Evolutionary conservation across 2,797 vertebrate genomes (phyloP), one percentile per base, ranked within the genome.

Genomic region (Clarias laeviceps): DNA sequence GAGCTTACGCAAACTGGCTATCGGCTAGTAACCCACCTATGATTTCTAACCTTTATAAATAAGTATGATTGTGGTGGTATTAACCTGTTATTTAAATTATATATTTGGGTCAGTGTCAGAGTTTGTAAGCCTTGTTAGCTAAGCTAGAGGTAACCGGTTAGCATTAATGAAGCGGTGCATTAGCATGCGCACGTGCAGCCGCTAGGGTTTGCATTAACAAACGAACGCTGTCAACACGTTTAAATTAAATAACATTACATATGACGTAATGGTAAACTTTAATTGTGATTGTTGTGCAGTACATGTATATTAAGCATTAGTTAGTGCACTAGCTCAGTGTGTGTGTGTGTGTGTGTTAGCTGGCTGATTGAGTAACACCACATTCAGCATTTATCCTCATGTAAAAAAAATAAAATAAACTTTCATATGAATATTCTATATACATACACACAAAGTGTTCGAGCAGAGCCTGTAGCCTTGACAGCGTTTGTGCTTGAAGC

Each of bases 141-240:
- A 24, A 37, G 57, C 29, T 78, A 34, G 32, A 24, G 57, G 32
- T 77, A 74, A 27, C 72, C 72, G 72, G 73, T 79, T 62, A 80
- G 78, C 78, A 17, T 17, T 11, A 27, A 45, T 65, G 78, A 9
- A 50, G 24, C 61, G 61, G 14, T 80, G 37, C 78, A 20, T 80
- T 80, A 80, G 78, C 78, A 15, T 80, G 61, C 37, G 61, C 78
- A 80, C 78, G 78, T 80, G 78, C 61, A 64, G 34, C 57, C n/a
- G 32, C 32, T 40, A 24, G 24, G 34, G 17, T 37, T 40, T 27
- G 12, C 11, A 24, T 59, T 61, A 24, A 24, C 1, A 24, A 18
- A 3, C 34, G 5, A 77, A 59, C 37, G 3, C 1, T 56, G 56
- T 61, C 76, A 15, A 4, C 22, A 22, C 4, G 29, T 61, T 59